Evolutionary conservation across 1,140 invertebrate genomes (phyloP), one percentile per base, ranked within the genome.

Genomic region (Pseudomyrmex sp.): DNA sequence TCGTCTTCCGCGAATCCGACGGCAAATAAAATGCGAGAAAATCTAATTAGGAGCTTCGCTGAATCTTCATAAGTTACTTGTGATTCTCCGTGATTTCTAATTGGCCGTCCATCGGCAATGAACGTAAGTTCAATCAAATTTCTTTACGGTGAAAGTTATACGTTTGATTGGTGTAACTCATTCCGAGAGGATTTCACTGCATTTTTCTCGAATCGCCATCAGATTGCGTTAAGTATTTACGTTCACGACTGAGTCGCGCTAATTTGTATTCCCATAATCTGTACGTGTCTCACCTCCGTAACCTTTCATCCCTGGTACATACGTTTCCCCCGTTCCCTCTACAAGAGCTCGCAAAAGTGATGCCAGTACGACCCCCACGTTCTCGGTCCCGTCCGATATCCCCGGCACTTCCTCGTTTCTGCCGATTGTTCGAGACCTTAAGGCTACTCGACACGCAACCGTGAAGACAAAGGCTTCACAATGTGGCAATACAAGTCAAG

Each of bases 351-450:
- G 26, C 62, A 70, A 62, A 77, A 88, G n/a, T n/a, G 62, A 82
- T 77, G 63, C 68, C 82, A 73, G 83, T 80, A 76, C 87, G 87
- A 88, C 62, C 76, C 76, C 73, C 73, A 84, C 83, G 86, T 85
- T 88, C 72, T 88, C 61, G 82, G 59, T 72, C 85, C 69, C 69
- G 77, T 83, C 69, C 58, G 83, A 89, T 88, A 88, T 35, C 63
- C 12, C 63, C 66, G 73, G 50, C 54, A 88, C 74, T 88, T 89
- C 84, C 84, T 89, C 74, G 75, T 86, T 89, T 89, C 79, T 75
- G 84, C 48, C 61, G 68, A 62, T 77, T 62, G 61, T 44, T 70
- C 46, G 44, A 23, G 66, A 85, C 44, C 69, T 85, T 83, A 85
- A 83, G 50, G 20, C 52, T 63, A 58, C 54, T 85, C 56, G 52